Evolutionary conservation across 2,888 invertebrate species (phyloP), one percentile per base, ranked within the genome.

Genomic region (Adelognathus sp.): DNA sequence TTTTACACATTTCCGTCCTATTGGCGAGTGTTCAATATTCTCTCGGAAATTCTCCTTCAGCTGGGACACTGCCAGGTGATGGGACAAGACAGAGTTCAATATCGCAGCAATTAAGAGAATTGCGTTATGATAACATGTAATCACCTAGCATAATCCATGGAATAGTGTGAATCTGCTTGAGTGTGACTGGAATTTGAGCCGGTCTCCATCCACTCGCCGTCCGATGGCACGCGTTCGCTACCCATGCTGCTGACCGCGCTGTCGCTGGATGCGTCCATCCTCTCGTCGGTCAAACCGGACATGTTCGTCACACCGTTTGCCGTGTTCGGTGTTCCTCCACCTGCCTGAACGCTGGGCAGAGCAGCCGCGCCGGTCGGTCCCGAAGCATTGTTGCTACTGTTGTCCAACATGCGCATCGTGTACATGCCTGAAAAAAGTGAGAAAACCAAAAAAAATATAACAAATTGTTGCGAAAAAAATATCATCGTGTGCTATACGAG

Each of bases 171-270:
- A 84, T 94, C 94, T 6, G 93, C 93, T 76, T 93, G 92, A n/a
- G 93, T 94, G 82, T 94, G 94, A 69, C 94, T 94, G 0, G 97
- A 97, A 88, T 97, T 97, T 61, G 96, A 96, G 31, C 97, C 97
- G 44, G 93, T 94, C 89, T 97, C 97, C 90, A 97, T 97, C 97
- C 97, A 97, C 88, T 97, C 97, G 1, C 96, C 96, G 88, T 97
- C 97, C 0, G 97, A 97, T 2, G 97, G 96, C 7, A 97, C 97
- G 11, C 97, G 93, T 88, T 98, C 97, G 1, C 97, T 97, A 2
- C 97, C 97, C 97, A 98, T 97, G 1, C 97, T 97, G 78, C 97
- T 97, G 36, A 97, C 97, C 0, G 97, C 97, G 88, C 97, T 97
- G 91, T 98, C 98, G 71, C 97, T 97, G 14, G 97, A 97, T 0